Evolutionary conservation across 2,888 invertebrate species (phyloP), one percentile per base, ranked within the genome.

Genomic region (Disparrhopalites patrizii): DNA sequence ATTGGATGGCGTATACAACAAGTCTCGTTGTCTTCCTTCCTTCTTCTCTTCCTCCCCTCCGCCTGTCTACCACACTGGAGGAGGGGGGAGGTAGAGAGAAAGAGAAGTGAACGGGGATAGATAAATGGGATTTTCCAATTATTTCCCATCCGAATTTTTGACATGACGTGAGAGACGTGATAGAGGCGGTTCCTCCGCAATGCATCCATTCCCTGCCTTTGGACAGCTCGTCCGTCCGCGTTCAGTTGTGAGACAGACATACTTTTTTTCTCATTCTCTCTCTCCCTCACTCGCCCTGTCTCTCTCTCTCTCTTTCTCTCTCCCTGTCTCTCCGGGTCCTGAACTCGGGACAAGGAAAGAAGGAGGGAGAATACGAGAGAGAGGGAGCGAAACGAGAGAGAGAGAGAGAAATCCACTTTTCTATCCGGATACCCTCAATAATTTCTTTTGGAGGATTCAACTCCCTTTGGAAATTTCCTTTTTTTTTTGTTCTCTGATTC

Each of bases 41-140:
- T 51, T 56, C 60, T 36, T 47, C 60, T 51, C 51, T 47, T 61
- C 60, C 33, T 31, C 60, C 50, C 60, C 60, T 56, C 60, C 50
- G 60, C 60, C 60, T 61, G 60, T 61, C 60, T 50, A 50, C 60
- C 50, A 61, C 40, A n/a, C n/a, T n/a, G n/a, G n/a, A n/a, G n/a
- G n/a, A n/a, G n/a, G n/a, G n/a, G n/a, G n/a, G n/a, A n/a, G n/a
- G n/a, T n/a, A n/a, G n/a, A n/a, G n/a, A n/a, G n/a, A n/a, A n/a
- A n/a, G n/a, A n/a, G n/a, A n/a, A n/a, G n/a, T n/a, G n/a, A n/a
- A n/a, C n/a, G n/a, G n/a, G 66, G 65, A 64, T 62, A 68, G 70
- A 71, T 68, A 72, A 73, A 73, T 73, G 73, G 72, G 72, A 73
- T 73, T 73, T 73, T 72, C 73, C 73, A 73, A 73, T 73, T 73